These are phyloP conservation scores for Therioaphis trifolii DNA, from an alignment of 2,888 invertebrate genomes.

Conservation along the genomic window DNA sequence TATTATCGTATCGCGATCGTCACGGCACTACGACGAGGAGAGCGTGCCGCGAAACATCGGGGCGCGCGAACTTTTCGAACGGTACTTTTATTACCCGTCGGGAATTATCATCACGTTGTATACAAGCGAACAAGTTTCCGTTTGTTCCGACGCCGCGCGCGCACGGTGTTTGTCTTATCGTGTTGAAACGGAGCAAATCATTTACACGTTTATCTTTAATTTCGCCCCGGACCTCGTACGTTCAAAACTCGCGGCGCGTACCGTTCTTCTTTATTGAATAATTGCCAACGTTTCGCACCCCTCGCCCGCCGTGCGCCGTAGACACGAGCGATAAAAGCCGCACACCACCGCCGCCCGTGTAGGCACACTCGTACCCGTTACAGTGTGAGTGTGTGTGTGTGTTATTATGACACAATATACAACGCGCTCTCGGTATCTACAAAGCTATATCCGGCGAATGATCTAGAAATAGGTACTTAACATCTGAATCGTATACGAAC, in stretches of 20 bases:
- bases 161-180: neutral
- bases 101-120: neutral
- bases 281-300: neutral
- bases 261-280: neutral
- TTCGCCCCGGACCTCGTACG: neutral
- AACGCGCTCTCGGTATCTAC: too few relatives aligned
- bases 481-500: too few relatives aligned
- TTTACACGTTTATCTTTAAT: slow-evolving; percentile 45
- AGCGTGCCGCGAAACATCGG: neutral
- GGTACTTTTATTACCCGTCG: neutral
- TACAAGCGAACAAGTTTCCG: slow-evolving; percentile 18
- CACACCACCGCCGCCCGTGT: too few relatives aligned
- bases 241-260: neutral
- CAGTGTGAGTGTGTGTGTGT: too few relatives aligned
- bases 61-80: neutral
- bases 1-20: too few relatives aligned
- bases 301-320: too few relatives aligned
- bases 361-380: too few relatives aligned
- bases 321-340: too few relatives aligned
- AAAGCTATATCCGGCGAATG: too few relatives aligned
- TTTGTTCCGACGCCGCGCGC: neutral
- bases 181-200: neutral
- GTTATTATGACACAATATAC: too few relatives aligned
- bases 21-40: too few relatives aligned
- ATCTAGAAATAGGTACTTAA: too few relatives aligned